These are phyloP conservation scores for Hippoglossus hippoglossus DNA, from an alignment of 2,797 vertebrate species.

Conservation along the genomic window DNA sequence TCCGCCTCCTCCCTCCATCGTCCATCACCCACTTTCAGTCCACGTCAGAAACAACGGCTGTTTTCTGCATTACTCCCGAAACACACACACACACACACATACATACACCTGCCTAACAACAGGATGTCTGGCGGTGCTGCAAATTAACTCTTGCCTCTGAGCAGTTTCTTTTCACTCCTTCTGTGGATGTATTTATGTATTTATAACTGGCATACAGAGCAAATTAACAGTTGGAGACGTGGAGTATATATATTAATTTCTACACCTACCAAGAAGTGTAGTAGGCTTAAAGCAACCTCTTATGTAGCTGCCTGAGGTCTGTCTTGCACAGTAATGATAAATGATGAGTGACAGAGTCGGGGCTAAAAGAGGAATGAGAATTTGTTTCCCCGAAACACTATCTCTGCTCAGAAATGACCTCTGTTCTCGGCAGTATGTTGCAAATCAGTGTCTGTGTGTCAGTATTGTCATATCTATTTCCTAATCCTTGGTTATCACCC, in stretches of 20 bases:
- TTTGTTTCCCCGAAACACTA: conserved; percentile 41
- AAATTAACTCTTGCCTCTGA: conserved; percentile 63
- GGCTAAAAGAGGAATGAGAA: conserved; percentile 31
- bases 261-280: conserved; percentile 23
- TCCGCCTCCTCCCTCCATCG: conserved; percentile 33
- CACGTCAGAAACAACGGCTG: conserved; percentile 69
- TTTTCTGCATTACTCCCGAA: conserved; percentile 62
- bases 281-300: conserved; percentile 7
- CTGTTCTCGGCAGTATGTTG: neutral
- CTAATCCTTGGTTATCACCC: neutral
- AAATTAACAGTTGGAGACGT: no score
- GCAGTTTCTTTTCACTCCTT: conserved; percentile 48
- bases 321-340: conserved; percentile 34
- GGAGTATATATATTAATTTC: conserved; percentile 15
- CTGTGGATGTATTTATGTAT: conserved; percentile 29
- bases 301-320: conserved; percentile 24
- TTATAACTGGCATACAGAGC: no score
- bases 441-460: conserved; percentile 30
- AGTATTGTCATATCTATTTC: conserved; percentile 21
- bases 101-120: conserved; percentile 72
- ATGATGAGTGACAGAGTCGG: conserved; percentile 43
- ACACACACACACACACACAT: conserved; percentile 71
- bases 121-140: conserved; percentile 72
- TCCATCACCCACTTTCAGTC: conserved; percentile 56
- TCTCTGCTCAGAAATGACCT: conserved; percentile 26